Evolutionary conservation across 1,140 invertebrate genomes (phyloP).

Genomic region (Cyclargus thomasi): DNA sequence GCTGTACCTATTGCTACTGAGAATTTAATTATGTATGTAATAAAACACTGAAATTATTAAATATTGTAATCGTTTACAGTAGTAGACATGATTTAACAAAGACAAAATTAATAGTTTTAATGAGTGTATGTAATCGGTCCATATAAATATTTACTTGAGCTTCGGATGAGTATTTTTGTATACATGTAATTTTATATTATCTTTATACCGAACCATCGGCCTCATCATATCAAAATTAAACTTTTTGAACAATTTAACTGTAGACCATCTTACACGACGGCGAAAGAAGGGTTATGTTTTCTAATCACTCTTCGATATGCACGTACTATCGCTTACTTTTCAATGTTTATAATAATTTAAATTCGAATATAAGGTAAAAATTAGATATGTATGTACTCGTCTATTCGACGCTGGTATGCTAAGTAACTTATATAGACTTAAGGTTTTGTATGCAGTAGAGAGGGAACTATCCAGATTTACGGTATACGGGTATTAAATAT

Average conservation of each 20-base stretch:
- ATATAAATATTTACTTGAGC: constrained; percentile 60
- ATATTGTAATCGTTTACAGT: neutral
- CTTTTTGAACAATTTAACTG: constrained; percentile 37
- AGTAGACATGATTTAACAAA: neutral
- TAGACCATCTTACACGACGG: neutral
- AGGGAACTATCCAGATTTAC: too few relatives aligned
- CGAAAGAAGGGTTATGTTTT: neutral
- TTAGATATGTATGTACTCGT: constrained; percentile 53
- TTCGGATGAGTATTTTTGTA: constrained; percentile 70
- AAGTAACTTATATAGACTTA: constrained; percentile 39
- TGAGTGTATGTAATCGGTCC: constrained; percentile 51
- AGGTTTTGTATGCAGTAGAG: constrained; percentile 27
- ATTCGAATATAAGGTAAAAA: constrained; percentile 57
- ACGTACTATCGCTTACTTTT: constrained; percentile 16
- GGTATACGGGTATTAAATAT: too few relatives aligned
- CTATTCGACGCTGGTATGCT: constrained; percentile 66
- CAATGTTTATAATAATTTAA: constrained; percentile 43
- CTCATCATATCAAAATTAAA: constrained; percentile 64
- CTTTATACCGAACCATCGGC: constrained; percentile 46
- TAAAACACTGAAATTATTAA: neutral
- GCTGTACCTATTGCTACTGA: neutral
- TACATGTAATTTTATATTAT: constrained; percentile 65
- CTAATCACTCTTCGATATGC: neutral
- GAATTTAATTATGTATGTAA: neutral
- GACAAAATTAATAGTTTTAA: constrained; percentile 22